Conservation (phyloP, 2,113 vertebrate species). For the Australoheros scitulus region DNA sequence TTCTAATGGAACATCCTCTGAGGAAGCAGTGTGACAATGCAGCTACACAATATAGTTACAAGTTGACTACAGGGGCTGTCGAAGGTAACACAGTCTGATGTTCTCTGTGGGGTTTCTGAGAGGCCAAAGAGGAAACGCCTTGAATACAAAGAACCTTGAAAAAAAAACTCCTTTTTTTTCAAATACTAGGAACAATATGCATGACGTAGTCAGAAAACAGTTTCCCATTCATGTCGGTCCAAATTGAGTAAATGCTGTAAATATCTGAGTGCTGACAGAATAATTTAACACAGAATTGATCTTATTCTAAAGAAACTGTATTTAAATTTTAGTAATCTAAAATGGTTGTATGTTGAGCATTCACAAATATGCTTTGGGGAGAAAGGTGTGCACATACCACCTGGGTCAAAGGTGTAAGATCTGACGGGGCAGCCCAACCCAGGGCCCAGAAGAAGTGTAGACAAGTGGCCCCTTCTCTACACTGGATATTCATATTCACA, state of each 20-base stretch:
- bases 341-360: too few relatives aligned
- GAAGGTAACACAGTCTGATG: conserved; percentile 37
- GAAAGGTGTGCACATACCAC: too few relatives aligned
- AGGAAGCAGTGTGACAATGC: conserved; percentile 73
- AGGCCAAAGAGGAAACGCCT: conserved; percentile 62
- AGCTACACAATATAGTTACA: conserved; percentile 46
- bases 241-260: not conserved
- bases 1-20: conserved; percentile 68
- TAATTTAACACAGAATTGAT: not conserved
- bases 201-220: conserved; percentile 18
- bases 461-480: not conserved
- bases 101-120: conserved; percentile 59
- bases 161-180: conserved; percentile 10
- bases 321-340: not conserved
- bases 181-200: conserved; percentile 26
- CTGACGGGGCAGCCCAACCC: not conserved
- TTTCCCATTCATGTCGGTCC: not conserved
- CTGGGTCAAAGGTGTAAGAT: not conserved
- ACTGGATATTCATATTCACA: not conserved
- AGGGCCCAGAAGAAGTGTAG: too few relatives aligned
- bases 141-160: conserved; percentile 66
- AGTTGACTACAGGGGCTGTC: conserved; percentile 30
- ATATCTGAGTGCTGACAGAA: not conserved
- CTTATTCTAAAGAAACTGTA: not conserved
- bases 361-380: too few relatives aligned